A percentile compares a stretch with the other conserved stretches of the same genome.
phyloP scores from a whole-genome alignment of 2,113 vertebrate genomes.

The Barnardius zonarius region DNA sequence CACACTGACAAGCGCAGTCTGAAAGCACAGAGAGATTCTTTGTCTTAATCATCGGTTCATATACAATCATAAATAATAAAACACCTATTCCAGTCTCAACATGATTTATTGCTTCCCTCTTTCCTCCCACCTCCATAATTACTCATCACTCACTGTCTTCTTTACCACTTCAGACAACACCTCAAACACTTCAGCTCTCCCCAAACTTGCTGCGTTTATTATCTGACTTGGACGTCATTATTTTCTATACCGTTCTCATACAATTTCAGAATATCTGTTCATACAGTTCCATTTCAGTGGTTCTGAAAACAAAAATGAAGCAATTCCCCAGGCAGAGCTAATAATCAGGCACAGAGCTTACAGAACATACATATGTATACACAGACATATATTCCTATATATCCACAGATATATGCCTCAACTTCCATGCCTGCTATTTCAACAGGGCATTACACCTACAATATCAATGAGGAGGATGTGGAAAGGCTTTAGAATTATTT shows the following conservation, averaged over 20 bases:
- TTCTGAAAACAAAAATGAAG: not conserved
- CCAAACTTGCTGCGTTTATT: not conserved
- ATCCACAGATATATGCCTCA: not conserved
- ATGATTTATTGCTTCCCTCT: conserved; percentile 38
- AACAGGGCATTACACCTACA: not conserved
- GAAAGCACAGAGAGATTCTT: conserved; percentile 13
- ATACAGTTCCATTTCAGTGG: not conserved
- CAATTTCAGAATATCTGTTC: not conserved
- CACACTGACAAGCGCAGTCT: not conserved
- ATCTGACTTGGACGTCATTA: not conserved
- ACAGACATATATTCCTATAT: not conserved
- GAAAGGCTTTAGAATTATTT: not conserved
- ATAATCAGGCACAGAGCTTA: not conserved
- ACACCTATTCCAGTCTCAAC: conserved; percentile 26
- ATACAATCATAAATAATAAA: conserved; percentile 45
- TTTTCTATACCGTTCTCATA: not conserved
- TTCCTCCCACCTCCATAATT: conserved; percentile 40
- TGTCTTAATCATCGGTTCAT: conserved; percentile 51
- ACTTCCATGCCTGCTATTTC: not conserved
- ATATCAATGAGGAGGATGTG: not conserved
- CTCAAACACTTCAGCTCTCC: conserved; percentile 18
- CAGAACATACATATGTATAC: not conserved
- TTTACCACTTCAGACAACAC: conserved; percentile 31
- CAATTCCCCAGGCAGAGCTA: not conserved
- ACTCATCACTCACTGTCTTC: conserved; percentile 43